phyloP scores from a whole-genome alignment of 2,113 vertebrate genomes.

The Piaya cayana region DNA sequence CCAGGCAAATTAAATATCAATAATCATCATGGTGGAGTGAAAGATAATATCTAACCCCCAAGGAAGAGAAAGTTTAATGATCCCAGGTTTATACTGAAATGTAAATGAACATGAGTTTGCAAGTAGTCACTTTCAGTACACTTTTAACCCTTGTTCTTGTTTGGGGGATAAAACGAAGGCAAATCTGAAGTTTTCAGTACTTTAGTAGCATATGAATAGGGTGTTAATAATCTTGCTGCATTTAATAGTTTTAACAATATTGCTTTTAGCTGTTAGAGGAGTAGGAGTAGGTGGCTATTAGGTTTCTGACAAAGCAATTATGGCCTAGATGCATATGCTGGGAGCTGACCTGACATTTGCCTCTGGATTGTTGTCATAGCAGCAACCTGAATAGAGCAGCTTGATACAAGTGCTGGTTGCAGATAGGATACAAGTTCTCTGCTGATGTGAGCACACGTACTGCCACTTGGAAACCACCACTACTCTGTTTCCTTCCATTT shows the following conservation, averaged over 20 bases:
- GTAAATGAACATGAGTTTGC: neutral
- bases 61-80: neutral
- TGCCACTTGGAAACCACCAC: neutral
- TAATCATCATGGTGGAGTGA: neutral
- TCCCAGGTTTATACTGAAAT: neutral
- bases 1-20: neutral
- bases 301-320: slow-evolving; percentile 75
- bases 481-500: neutral
- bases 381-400: slow-evolving; percentile 69
- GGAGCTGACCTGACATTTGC: slow-evolving; percentile 77
- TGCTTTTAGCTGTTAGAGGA: slow-evolving; percentile 48
- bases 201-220: neutral
- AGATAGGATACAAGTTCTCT: neutral
- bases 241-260: slow-evolving; percentile 30
- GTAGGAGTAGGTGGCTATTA: slow-evolving; percentile 60
- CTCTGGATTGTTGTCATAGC: slow-evolving; percentile 80
- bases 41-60: neutral
- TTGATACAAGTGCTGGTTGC: slow-evolving; percentile 9
- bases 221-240: neutral
- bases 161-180: neutral
- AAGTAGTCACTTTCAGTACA: neutral
- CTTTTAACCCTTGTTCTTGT: neutral
- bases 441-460: neutral
- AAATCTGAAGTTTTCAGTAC: neutral
- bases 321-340: slow-evolving; percentile 44